phyloP scores from a whole-genome alignment of 2,113 vertebrate species.

The Progne subis region DNA sequence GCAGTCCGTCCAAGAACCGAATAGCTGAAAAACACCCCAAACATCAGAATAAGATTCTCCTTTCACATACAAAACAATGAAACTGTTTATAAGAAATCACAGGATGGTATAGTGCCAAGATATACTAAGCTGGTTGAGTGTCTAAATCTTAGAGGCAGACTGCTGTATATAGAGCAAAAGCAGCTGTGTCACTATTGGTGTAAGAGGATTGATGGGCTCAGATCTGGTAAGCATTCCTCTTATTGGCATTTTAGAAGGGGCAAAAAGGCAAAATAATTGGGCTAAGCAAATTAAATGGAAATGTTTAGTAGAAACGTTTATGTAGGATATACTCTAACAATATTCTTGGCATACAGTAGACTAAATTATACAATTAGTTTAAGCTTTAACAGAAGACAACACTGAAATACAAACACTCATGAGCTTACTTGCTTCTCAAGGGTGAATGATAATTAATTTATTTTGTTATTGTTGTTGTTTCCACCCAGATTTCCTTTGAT shows the following conservation, averaged over 20 bases:
- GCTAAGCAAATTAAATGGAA: background rate
- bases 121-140: background rate
- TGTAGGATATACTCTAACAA: background rate
- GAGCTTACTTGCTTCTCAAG: background rate
- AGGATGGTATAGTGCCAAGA: background rate
- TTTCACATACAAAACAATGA: background rate
- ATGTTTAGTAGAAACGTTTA: background rate
- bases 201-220: background rate
- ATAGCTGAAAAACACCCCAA: background rate
- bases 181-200: background rate
- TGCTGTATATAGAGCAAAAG: constrained; percentile 1
- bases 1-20: background rate
- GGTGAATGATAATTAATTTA: background rate
- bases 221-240: background rate
- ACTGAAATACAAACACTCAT: background rate
- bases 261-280: background rate
- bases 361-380: background rate
- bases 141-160: background rate
- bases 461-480: background rate
- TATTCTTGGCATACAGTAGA: background rate
- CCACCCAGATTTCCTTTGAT: background rate
- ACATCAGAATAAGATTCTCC: background rate
- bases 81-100: background rate
- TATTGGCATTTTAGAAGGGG: background rate
- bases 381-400: background rate